A percentile compares a stretch with the other conserved stretches of the same genome.
These are phyloP conservation scores for Nephotettix cincticeps DNA, from an alignment of 1,140 invertebrate genomes.

Conservation along the genomic window DNA sequence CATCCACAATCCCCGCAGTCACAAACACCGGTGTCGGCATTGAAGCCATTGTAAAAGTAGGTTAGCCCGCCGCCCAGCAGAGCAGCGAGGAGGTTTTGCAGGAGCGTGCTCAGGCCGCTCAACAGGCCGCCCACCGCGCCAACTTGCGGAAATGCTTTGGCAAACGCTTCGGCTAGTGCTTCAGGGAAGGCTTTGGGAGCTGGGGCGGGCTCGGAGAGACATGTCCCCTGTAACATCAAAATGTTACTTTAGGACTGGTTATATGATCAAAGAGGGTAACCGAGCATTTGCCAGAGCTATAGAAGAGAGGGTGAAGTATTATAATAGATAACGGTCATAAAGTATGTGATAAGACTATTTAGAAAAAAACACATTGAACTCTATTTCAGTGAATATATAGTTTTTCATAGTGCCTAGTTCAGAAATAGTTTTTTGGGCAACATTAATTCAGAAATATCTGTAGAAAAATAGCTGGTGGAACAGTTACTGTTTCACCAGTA, in stretches of 20 bases:
- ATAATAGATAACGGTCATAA: too few species aligned
- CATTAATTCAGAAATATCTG: too few species aligned
- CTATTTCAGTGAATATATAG: too few species aligned
- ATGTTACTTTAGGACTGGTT: background rate
- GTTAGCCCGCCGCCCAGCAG: background rate
- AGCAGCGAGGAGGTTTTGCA: background rate
- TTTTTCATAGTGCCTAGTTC: too few species aligned
- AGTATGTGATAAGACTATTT: too few species aligned
- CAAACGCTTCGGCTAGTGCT: background rate
- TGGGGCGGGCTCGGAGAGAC: conserved; percentile 4
- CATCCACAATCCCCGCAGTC: background rate
- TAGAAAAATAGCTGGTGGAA: too few species aligned
- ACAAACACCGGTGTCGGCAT: background rate
- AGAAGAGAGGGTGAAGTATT: too few species aligned
- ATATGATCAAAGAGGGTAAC: too few species aligned
- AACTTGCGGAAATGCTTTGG: background rate
- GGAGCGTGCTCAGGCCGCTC: background rate
- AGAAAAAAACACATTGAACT: too few species aligned
- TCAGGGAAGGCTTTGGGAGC: conserved; percentile 3
- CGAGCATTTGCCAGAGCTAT: too few species aligned
- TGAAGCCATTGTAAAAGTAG: background rate
- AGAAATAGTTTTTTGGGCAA: too few species aligned
- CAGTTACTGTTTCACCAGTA: too few species aligned
- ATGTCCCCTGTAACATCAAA: background rate
- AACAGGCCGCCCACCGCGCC: background rate